Evolutionary conservation across 37 sponge, comb jelly and placozoan genomes (phyloP), one percentile per base, ranked within the genome.

Genomic region (Eunapius fragilis): DNA sequence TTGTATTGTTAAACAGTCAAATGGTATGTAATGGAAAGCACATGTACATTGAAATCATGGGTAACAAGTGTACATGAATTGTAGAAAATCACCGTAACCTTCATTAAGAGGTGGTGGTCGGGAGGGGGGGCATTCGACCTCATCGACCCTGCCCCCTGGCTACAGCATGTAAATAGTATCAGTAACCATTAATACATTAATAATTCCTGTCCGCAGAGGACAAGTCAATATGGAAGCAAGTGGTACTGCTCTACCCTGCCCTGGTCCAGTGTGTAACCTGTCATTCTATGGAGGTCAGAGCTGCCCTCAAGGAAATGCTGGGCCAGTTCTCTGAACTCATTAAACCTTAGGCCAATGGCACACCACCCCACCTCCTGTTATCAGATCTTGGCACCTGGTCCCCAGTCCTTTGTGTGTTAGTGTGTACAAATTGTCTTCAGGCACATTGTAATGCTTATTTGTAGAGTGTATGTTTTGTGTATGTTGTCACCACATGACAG

Each of bases 221-320:
- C 47, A 27, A 25, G 27, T 82, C 83, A 3, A 78, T 95, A 27
- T 97, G 98, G 98, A 25, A 73, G 14, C 87, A 89, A 36, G 87
- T 95, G 23, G 75, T 77, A 13, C 38, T 77, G 27, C 90, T 97
- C 50, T 97, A 95, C 76, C 96, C 96, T 9, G 77, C 81, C 4
- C 86, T 97, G 70, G 92, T 97, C 37, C 88, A 84, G 70, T 95
- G 96, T 89, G 90, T 97, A n/a, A 92, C 98, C 28, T 97, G 98
- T 77, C 77, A 84, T 36, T 92, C 93, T 0, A 72, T 34, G 48
- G 94, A 97, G 37, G 92, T 97, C 0, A 87, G 93, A 30, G 58
- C 33, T 19, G 78, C 77, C 4, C 75, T 95, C 32, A 87, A 84
- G 50, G 86, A 84, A 3, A 82, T 87, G 27, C 75, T 95, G 3